Conservation (phyloP, 2,113 vertebrate species). For the Lophius piscatorius region DNA sequence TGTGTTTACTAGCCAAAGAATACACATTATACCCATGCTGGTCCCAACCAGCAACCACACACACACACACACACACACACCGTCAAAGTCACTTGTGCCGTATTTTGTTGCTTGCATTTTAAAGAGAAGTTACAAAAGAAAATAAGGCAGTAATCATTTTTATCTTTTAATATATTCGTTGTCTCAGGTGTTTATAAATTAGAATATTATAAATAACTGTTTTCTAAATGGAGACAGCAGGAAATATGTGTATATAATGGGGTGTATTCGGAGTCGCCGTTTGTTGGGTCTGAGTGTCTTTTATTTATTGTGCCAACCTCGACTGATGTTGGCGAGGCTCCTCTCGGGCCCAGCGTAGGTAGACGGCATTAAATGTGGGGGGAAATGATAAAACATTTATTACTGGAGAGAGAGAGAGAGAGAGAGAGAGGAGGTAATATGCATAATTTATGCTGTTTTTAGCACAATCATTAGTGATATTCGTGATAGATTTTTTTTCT, state of each 20-base stretch:
- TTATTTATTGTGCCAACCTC: conserved; percentile 82
- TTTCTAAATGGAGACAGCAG: no score
- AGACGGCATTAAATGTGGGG: conserved; percentile 95
- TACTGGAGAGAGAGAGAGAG: conserved; percentile 95
- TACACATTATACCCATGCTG: conserved; percentile 39
- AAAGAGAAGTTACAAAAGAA: no score
- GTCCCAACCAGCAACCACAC: not conserved
- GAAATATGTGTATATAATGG: no score
- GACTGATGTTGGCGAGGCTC: conserved; percentile 91
- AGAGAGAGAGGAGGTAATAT: conserved; percentile 96
- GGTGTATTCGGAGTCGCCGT: no score
- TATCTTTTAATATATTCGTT: conserved; percentile 8
- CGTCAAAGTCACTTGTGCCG: not conserved
- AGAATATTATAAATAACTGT: no score
- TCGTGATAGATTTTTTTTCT: conserved; percentile 91
- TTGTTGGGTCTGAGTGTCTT: no score
- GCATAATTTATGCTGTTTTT: conserved; percentile 99
- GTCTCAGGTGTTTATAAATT: no score
- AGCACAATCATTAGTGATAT: conserved; percentile 99
- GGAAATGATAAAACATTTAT: conserved; percentile 99
- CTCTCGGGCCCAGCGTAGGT: conserved; percentile 89
- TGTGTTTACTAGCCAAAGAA: conserved; percentile 72
- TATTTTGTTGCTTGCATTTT: conserved; percentile 36
- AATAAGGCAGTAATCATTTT: no score
- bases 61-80: conserved; percentile 32